phyloP scores from a whole-genome alignment of 2,113 vertebrate species.

The pig (Sus scrofa) region DNA sequence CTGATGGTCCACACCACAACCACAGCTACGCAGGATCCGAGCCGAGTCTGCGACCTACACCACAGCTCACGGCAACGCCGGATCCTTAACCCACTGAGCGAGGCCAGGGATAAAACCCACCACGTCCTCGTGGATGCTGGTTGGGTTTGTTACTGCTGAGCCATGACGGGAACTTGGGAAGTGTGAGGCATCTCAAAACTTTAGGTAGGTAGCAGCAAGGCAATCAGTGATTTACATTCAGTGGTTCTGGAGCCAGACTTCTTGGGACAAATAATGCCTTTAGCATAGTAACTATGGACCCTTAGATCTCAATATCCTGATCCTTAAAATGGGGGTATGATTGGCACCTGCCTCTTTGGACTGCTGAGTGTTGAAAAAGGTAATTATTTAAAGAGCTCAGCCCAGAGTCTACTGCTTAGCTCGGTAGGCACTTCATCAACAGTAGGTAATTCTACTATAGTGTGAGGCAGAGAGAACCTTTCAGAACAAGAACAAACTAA shows the following conservation, averaged over 20 bases:
- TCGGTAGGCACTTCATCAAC: not conserved
- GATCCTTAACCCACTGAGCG: too few relatives aligned
- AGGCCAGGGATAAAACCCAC: too few relatives aligned
- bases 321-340: not conserved
- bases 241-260: not conserved
- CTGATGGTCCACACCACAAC: too few relatives aligned
- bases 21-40: too few relatives aligned
- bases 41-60: too few relatives aligned
- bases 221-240: not conserved
- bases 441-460: not conserved
- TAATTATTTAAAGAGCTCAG: not conserved
- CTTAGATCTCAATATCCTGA: not conserved
- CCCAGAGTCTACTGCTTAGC: not conserved
- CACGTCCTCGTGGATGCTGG: too few relatives aligned
- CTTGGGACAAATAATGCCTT: not conserved
- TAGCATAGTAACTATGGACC: not conserved
- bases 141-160: too few relatives aligned
- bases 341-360: not conserved
- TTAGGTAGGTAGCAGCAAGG: not conserved
- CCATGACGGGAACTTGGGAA: too few relatives aligned
- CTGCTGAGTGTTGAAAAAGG: not conserved
- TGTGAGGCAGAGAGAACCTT: not conserved
- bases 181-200: not conserved
- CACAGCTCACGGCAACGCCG: too few relatives aligned
- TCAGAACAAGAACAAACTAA: not conserved